Conservation (phyloP, 30 jellyfish, hydroid and myxozoan species). For the Rhopilema esculentum region DNA sequence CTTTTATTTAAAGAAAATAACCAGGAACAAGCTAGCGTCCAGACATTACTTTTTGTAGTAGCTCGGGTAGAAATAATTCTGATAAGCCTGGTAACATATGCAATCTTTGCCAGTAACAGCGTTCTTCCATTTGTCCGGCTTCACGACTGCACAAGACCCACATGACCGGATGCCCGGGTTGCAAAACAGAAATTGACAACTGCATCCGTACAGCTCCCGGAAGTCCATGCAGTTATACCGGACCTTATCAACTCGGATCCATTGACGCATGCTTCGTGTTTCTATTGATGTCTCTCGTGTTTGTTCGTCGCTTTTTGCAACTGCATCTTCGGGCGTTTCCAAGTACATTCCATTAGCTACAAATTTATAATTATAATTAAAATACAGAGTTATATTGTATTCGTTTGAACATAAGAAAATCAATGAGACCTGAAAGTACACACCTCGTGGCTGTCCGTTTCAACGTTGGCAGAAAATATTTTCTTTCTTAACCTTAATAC, state of each 20-base stretch:
- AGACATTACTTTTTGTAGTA: constrained; percentile 26
- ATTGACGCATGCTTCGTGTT: constrained; percentile 51
- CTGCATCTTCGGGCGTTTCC: background rate
- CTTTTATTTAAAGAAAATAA: too few relatives aligned
- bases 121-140: constrained; percentile 72
- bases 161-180: constrained; percentile 47
- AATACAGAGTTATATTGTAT: too few relatives aligned
- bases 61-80: constrained; percentile 7
- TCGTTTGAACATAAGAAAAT: too few relatives aligned
- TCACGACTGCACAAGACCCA: constrained; percentile 55
- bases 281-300: background rate
- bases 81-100: constrained; percentile 15
- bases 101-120: constrained; percentile 69
- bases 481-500: too few relatives aligned
- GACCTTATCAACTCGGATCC: constrained; percentile 64
- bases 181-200: constrained; percentile 67
- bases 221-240: constrained; percentile 47
- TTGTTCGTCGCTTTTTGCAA: background rate
- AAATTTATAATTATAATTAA: too few relatives aligned
- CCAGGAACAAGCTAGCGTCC: background rate
- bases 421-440: too few relatives aligned
- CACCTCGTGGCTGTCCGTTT: too few relatives aligned
- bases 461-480: too few relatives aligned
- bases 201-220: constrained; percentile 53
- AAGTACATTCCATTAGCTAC: background rate